Percentiles rank a stretch among this genome's conserved stretches.
phyloP scores from a whole-genome alignment of 2,113 vertebrate species.

The Craseonycteris thonglongyai region DNA sequence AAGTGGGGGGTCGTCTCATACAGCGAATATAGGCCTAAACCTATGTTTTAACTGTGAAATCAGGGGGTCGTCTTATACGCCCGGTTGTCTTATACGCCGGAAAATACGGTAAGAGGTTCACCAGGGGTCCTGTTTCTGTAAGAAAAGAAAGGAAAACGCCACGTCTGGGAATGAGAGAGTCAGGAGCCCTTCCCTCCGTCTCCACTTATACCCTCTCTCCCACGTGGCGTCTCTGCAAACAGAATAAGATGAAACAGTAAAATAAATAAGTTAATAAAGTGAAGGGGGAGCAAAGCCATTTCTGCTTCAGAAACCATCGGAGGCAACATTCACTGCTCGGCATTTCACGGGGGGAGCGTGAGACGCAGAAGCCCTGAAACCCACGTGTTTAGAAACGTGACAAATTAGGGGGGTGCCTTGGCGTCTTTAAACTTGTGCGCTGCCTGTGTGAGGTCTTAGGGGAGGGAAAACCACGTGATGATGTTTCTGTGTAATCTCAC shows the following conservation, averaged over 20 bases:
- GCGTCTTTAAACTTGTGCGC: not conserved
- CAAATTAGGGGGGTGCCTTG: not conserved
- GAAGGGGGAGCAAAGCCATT: not conserved
- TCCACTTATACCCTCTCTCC: rapidly evolving
- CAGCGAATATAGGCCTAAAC: no score
- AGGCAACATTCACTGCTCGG: not conserved
- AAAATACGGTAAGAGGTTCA: no score
- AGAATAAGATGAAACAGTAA: not conserved
- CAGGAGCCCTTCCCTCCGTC: not conserved
- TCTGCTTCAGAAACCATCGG: not conserved
- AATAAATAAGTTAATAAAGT: no score
- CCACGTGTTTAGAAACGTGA: not conserved
- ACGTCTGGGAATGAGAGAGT: rapidly evolving
- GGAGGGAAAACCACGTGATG: not conserved
- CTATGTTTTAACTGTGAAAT: no score
- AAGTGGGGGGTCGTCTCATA: no score
- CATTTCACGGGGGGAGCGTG: not conserved
- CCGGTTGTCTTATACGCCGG: no score
- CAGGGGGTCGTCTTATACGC: no score
- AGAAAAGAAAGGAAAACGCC: no score
- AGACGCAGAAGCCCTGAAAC: not conserved
- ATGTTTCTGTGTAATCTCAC: not conserved
- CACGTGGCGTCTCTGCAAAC: not conserved
- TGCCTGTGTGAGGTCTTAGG: not conserved
- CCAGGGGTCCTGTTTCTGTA: not conserved